These are phyloP conservation scores for Candidula unifasciata DNA, from an alignment of 2,888 invertebrate species.

Conservation along the genomic window DNA sequence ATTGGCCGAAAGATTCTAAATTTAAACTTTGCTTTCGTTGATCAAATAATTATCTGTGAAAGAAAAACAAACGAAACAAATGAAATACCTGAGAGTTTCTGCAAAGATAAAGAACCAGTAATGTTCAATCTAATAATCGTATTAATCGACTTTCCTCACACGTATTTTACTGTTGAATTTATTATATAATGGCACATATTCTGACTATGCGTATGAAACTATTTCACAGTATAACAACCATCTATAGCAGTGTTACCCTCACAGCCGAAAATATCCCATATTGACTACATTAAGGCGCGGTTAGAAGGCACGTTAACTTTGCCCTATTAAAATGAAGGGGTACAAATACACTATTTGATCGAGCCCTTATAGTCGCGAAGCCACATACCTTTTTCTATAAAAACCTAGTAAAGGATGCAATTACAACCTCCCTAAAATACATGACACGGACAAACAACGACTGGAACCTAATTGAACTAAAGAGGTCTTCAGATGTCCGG, in stretches of 20 bases:
- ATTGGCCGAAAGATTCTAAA: too few relatives aligned
- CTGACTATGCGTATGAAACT: too few relatives aligned
- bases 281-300: constrained; percentile 9
- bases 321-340: not conserved
- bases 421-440: not conserved
- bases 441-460: not conserved
- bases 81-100: not conserved
- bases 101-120: too few relatives aligned
- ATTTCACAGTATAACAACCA: too few relatives aligned
- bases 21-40: too few relatives aligned
- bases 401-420: not conserved
- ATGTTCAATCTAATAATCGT: too few relatives aligned
- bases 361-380: constrained; percentile 2
- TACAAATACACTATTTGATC: constrained; percentile 28
- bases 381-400: not conserved
- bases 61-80: not conserved
- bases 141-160: too few relatives aligned
- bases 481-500: not conserved
- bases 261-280: too few relatives aligned
- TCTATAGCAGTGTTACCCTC: too few relatives aligned
- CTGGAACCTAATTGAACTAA: not conserved
- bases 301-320: not conserved
- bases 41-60: not conserved
- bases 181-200: too few relatives aligned
- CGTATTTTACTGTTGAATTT: too few relatives aligned